A percentile compares a stretch with the other conserved stretches of the same genome.
phyloP scores from a whole-genome alignment of 2,888 invertebrate species.

The Ectemnius cavifrons region DNA sequence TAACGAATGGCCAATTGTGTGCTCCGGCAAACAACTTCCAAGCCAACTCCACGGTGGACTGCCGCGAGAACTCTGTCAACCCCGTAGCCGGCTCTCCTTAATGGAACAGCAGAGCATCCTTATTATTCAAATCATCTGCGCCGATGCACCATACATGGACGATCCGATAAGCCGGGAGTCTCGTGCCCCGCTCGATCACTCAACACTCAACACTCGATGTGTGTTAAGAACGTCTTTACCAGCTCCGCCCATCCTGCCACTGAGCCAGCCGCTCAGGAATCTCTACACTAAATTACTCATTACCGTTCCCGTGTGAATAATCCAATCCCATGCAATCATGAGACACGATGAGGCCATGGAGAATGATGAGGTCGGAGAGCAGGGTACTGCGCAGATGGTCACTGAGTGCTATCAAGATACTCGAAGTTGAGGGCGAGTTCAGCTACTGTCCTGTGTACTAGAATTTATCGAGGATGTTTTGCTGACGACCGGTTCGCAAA shows the following conservation, averaged over 20 bases:
- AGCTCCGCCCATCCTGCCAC: too few species aligned
- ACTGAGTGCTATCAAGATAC: too few species aligned
- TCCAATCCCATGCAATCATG: background rate
- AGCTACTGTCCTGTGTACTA: background rate
- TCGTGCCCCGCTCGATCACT: background rate
- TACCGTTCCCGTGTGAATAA: too few species aligned
- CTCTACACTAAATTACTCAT: too few species aligned
- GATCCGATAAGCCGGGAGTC: background rate
- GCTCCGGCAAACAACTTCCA: slow-evolving; percentile 4
- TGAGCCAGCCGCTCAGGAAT: too few species aligned
- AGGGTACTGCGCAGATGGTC: background rate
- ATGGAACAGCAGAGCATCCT: background rate
- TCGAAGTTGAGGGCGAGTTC: slow-evolving; percentile 6
- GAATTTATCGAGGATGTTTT: slow-evolving; percentile 38
- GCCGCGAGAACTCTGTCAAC: too few species aligned
- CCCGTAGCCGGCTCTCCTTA: background rate
- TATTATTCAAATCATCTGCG: background rate
- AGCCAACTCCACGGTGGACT: background rate
- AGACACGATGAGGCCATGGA: background rate
- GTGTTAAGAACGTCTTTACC: too few species aligned
- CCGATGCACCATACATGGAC: background rate
- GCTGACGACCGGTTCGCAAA: slow-evolving; percentile 35
- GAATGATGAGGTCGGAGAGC: background rate
- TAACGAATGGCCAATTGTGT: slow-evolving; percentile 4
- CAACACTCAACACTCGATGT: too few species aligned